Percentiles rank a stretch among this genome's conserved stretches.
These are phyloP conservation scores for Sepioteuthis lessoniana DNA, from an alignment of 2,888 invertebrate species.

Conservation along the genomic window DNA sequence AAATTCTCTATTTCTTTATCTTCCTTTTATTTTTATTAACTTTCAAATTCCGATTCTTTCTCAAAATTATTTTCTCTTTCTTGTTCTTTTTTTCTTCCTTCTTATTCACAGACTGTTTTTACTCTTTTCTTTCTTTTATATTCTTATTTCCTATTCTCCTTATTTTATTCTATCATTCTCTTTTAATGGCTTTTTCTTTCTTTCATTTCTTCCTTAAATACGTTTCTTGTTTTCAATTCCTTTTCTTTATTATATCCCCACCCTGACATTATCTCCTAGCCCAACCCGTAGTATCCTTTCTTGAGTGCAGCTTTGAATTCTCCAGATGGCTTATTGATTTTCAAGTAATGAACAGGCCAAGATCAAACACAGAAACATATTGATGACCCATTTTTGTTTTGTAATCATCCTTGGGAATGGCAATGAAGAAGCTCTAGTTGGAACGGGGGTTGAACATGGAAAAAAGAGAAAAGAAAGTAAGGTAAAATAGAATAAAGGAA, in stretches of 20 bases:
- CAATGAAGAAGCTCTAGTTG: neutral
- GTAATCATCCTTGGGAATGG: neutral
- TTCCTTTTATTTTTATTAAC: no score
- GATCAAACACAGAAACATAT: constrained; percentile 9
- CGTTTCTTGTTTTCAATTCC: neutral
- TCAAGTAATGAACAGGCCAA: neutral
- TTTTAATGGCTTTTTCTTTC: neutral
- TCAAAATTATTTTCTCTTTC: no score
- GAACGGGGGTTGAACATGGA: no score
- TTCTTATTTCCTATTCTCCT: no score
- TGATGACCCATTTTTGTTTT: neutral
- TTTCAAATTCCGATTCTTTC: no score
- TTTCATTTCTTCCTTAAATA: neutral
- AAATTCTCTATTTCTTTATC: no score
- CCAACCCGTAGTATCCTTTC: neutral
- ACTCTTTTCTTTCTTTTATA: no score
- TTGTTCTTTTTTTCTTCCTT: no score
- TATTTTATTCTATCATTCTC: neutral
- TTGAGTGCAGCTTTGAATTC: neutral
- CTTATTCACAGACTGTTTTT: no score
- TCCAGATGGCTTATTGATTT: constrained; percentile 10
- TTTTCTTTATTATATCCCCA: neutral
- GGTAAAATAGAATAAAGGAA: no score
- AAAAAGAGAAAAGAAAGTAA: no score
- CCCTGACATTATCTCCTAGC: neutral